Evolutionary conservation across 2,797 vertebrate genomes (phyloP).

Genomic region (Garrulus glandarius): DNA sequence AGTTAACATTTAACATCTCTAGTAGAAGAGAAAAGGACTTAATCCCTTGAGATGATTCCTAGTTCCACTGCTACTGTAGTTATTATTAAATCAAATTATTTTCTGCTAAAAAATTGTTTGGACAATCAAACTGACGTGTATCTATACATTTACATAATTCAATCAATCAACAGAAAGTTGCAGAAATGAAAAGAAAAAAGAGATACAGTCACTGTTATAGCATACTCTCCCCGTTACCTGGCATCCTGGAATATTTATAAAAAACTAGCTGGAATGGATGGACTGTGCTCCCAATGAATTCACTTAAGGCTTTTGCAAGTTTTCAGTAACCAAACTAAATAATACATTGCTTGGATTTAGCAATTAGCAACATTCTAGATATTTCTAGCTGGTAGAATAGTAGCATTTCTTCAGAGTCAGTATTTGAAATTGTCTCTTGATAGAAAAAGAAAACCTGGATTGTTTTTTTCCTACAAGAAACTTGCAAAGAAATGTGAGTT

Average conservation of each 20-base stretch:
- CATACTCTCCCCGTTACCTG: not conserved
- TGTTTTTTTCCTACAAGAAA: not conserved
- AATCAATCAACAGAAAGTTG: not conserved
- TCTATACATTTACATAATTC: not conserved
- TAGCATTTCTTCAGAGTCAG: not conserved
- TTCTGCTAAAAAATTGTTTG: not conserved
- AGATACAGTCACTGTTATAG: not conserved
- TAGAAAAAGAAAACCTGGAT: fast-evolving
- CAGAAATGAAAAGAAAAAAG: not conserved
- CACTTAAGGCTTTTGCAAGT: not conserved
- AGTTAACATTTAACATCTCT: not conserved
- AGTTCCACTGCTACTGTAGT: not conserved
- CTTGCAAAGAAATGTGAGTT: not conserved
- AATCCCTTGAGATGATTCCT: not conserved
- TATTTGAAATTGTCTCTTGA: not conserved
- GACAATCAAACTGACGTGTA: not conserved
- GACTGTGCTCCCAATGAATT: not conserved
- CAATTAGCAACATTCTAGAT: not conserved
- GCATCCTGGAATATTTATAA: not conserved
- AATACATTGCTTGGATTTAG: not conserved
- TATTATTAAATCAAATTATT: not conserved
- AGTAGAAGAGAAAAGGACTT: not conserved
- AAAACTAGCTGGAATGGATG: not conserved
- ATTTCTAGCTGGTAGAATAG: not conserved
- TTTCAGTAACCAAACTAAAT: not conserved